Evolutionary conservation across 2,113 vertebrate species (phyloP).

Genomic region (Stigmatopora argus): DNA sequence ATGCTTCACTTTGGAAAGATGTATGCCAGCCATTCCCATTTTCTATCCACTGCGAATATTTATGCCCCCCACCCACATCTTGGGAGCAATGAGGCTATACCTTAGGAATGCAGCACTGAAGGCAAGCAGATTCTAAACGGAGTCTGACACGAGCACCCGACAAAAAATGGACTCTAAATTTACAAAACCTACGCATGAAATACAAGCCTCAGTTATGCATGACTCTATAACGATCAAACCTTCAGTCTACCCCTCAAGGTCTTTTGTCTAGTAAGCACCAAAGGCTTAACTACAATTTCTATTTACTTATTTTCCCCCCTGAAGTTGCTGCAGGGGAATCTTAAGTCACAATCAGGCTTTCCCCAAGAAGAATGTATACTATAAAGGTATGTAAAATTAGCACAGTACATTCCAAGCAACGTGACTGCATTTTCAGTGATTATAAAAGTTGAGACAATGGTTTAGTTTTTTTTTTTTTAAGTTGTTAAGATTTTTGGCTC

Average conservation of each 20-base stretch:
- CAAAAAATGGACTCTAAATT: background rate
- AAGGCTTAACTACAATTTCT: background rate
- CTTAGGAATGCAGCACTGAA: conserved; percentile 37
- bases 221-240: background rate
- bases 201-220: background rate
- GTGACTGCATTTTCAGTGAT: no score
- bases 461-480: no score
- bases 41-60: conserved; percentile 10
- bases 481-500: no score
- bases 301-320: background rate
- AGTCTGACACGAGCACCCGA: background rate
- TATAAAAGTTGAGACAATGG: no score
- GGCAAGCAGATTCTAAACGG: conserved; percentile 30
- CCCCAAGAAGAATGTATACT: no score
- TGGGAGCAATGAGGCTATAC: conserved; percentile 38
- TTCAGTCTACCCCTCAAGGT: background rate
- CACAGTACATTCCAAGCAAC: no score
- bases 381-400: no score
- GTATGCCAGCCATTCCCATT: conserved; percentile 15
- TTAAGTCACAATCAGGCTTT: background rate
- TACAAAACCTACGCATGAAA: background rate
- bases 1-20: conserved; percentile 33
- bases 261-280: background rate
- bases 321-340: background rate
- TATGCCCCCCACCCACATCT: conserved; percentile 22